Base-by-base conservation (phyloP, 2,888 invertebrate genomes). In the Osmoderma eremita region DNA sequence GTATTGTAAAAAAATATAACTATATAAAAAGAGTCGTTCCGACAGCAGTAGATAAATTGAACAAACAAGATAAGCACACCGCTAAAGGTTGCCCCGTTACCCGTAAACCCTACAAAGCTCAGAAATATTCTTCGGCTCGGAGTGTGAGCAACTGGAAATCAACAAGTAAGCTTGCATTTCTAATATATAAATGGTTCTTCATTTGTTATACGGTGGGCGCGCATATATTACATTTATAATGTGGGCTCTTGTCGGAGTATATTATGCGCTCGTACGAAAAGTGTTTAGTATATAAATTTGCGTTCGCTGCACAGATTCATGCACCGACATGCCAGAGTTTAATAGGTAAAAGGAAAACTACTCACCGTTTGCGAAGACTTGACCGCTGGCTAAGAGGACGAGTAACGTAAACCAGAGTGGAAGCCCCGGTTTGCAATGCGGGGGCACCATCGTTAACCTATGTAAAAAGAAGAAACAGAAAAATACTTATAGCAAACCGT, bases 281-380 rank as follows among this genome's bases (percentile, higher is more conserved):
- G 58, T 61, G 58, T 61, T 42, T 22, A 41, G 41, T 20, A 41
- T 42, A 56, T 56, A 41, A 41, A 30, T 24, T 45, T 58, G 58
- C 58, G 58, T 42, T 58, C 45, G 58, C 24, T 61, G 45, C 36
- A 15, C 15, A 61, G 64, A 67, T 67, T 63, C 75, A 76, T 75
- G 75, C 74, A 71, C 30, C 8, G 72, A 62, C 74, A 72, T 73
- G 74, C 73, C 54, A 45, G 72, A 73, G 45, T 13, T 24, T 73
- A 72, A 65, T 30, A 61, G 69, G 41, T 8, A 17, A 22, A 42
- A 22, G 13, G 10, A 42, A 15, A 17, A 4, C 8, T 15, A 82
- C 82, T 82, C 75, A 82, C 82, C 82, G 73, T 78, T 81, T 69
- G 80, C 79, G 76, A 81, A 78, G 71, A 80, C 81, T 75, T 81